A percentile compares a stretch with the other conserved stretches of the same genome.
These are phyloP conservation scores for Stenotaenia linearis DNA, from an alignment of 2,888 invertebrate species.

Conservation along the genomic window DNA sequence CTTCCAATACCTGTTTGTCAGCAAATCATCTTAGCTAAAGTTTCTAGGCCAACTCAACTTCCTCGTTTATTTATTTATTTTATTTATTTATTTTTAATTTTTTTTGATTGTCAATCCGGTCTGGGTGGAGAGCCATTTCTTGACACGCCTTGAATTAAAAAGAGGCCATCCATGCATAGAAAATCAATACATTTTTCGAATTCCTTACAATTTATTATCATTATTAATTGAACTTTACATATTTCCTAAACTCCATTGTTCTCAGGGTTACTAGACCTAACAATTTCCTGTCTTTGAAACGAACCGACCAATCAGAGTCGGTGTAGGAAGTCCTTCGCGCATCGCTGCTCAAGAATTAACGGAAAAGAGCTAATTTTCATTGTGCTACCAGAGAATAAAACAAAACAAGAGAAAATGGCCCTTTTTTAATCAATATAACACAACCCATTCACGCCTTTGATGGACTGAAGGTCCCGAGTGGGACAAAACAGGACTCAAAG, in stretches of 20 bases:
- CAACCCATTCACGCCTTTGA: background rate
- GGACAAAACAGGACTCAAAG: background rate
- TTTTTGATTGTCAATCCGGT: background rate
- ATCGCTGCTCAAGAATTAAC: background rate
- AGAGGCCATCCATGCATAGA: background rate
- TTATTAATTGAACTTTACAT: background rate
- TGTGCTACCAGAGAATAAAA: background rate
- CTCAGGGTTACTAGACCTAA: background rate
- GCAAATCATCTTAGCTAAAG: background rate
- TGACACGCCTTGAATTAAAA: background rate
- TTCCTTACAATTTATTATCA: no score
- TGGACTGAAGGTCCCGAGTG: background rate
- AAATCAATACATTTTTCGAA: background rate
- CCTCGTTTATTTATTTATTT: conserved; percentile 2
- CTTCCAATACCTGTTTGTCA: background rate
- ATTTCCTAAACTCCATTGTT: background rate
- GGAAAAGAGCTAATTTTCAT: conserved; percentile 1
- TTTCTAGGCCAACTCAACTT: background rate
- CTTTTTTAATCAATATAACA: background rate
- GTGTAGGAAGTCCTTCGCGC: background rate
- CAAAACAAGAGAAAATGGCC: background rate
- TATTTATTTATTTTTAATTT: background rate
- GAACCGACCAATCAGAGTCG: background rate
- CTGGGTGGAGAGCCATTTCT: conserved; percentile 7
- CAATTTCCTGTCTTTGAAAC: conserved; percentile 1